Conservation (phyloP, 1,140 invertebrate species). For the Drosophila murphyi region DNA sequence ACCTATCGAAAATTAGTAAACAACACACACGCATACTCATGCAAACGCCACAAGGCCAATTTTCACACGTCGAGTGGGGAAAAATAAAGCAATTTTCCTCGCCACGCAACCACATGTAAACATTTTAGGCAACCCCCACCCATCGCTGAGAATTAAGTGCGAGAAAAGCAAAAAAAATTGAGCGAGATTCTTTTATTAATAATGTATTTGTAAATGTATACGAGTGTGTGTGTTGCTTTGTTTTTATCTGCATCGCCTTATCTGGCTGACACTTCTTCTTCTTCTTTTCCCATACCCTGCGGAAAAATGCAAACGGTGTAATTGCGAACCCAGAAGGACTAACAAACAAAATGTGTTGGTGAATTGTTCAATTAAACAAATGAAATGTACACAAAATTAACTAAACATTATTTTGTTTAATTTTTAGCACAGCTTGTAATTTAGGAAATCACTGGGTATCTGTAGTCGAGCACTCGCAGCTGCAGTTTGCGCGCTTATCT, state of each 20-base stretch:
- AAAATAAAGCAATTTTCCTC: conserved; percentile 64
- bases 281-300: conserved; percentile 22
- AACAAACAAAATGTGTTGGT: not conserved
- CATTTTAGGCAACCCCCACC: conserved; percentile 46
- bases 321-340: not conserved
- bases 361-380: not conserved
- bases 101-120: conserved; percentile 67
- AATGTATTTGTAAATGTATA: conserved; percentile 35
- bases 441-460: conserved; percentile 11
- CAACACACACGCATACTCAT: conserved; percentile 45
- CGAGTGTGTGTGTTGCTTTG: conserved; percentile 54
- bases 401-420: not conserved
- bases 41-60: conserved; percentile 60
- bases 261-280: conserved; percentile 54
- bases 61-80: conserved; percentile 67
- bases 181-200: conserved; percentile 59
- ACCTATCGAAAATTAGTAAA: conserved; percentile 73
- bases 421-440: not conserved
- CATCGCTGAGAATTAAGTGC: conserved; percentile 36
- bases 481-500: conserved; percentile 70
- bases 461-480: conserved; percentile 4
- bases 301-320: conserved; percentile 5
- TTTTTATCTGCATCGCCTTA: conserved; percentile 73
- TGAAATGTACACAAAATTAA: too few species aligned
- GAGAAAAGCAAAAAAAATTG: conserved; percentile 40